Evolutionary conservation across 2,113 vertebrate species (phyloP), one percentile per base, ranked within the genome.

Genomic region (Zosterops japonicus): DNA sequence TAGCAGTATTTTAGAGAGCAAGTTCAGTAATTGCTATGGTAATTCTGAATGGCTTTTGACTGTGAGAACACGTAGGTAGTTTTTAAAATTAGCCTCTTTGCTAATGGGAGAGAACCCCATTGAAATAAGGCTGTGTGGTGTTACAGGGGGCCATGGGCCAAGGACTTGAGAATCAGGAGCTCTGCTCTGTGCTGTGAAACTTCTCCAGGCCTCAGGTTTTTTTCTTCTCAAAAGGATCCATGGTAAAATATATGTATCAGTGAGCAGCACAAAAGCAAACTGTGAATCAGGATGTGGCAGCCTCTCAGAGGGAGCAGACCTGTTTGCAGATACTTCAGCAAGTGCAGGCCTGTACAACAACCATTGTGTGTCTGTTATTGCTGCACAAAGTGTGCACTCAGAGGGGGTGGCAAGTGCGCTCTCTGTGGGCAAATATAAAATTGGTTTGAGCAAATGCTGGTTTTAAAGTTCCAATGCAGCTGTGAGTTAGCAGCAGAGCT

Each of bases 41-140:
- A 96, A 95, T 96, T 96, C 67, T 49, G 65, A 74, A 46, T 84
- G 87, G 74, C 65, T 96, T 95, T 96, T 95, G 95, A 72, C 93
- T 90, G 85, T 25, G 60, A 92, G 85, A 87, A 57, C 74, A 76
- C 0, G 1, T 25, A 57, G 74, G 86, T 88, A 72, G 89, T 93
- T 92, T 94, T 91, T 78, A 33, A 61, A 77, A 56, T 96, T 91
- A 71, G 21, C 41, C 44, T 87, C 65, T 87, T 71, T 67, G 74
- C 74, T 52, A 81, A 50, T 25, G 63, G 61, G 74, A 83, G 63
- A 84, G 53, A 78, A 65, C 46, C 75, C 53, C 47, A 22, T 24
- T 88, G 28, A 64, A 77, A 70, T 35, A 27, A 53, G 47, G 72
- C 35, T 56, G 46, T 17, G 0, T 33, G 35, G 31, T 55, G 46